These are phyloP conservation scores for Agrochola lychnidis DNA, from an alignment of 2,888 invertebrate genomes.

Conservation along the genomic window DNA sequence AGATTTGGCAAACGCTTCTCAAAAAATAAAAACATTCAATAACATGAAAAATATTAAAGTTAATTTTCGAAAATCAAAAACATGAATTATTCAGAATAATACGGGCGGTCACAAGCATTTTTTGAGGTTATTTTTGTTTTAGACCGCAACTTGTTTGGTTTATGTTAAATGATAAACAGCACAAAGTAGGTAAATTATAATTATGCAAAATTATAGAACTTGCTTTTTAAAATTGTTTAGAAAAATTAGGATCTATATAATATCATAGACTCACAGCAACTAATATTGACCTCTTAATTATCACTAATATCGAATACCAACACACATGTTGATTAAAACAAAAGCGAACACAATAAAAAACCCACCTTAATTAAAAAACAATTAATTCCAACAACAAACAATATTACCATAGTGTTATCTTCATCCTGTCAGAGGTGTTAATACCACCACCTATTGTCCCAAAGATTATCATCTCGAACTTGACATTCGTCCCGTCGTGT, in stretches of 20 bases:
- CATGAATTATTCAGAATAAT: too few species aligned
- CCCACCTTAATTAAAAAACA: conserved; percentile 40
- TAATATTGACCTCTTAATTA: not conserved
- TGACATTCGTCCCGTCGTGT: conserved; percentile 73
- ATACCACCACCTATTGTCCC: conserved; percentile 70
- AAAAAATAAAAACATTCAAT: too few species aligned
- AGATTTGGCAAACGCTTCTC: too few species aligned
- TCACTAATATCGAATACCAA: not conserved
- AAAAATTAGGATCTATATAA: not conserved
- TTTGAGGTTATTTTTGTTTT: too few species aligned
- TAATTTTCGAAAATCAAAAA: too few species aligned
- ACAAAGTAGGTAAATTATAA: too few species aligned
- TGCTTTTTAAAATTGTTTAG: not conserved
- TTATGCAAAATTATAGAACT: not conserved
- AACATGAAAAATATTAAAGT: too few species aligned
- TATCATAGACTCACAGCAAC: not conserved
- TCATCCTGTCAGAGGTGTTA: conserved; percentile 65
- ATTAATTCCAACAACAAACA: conserved; percentile 56
- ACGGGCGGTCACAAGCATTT: too few species aligned
- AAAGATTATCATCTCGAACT: conserved; percentile 70
- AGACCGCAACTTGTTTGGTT: not conserved
- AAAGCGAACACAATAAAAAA: not conserved
- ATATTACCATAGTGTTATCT: conserved; percentile 56
- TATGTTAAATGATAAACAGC: not conserved
- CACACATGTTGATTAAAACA: not conserved